Base-by-base conservation (phyloP, 2,888 invertebrate species). In the Gryllus longicercus region DNA sequence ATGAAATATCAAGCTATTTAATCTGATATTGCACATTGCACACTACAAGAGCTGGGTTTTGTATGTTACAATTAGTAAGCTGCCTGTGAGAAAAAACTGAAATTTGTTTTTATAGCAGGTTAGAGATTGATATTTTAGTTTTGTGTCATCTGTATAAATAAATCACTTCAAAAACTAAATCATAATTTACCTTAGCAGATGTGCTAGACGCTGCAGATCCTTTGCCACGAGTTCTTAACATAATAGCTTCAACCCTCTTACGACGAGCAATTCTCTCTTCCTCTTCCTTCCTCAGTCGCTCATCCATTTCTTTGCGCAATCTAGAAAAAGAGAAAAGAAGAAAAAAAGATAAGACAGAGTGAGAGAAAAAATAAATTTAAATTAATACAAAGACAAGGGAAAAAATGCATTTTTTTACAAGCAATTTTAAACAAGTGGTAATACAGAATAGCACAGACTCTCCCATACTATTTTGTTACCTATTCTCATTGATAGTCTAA, bases 221-320 rank as follows among this genome's bases (percentile, higher is more conserved):
- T 85, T 88, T 89, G 82, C 90, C 91, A 83, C 96, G 90, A n/a
- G 96, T 97, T 85, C 97, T 89, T 79, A 93, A 91, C 97, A 97
- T 97, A 85, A 97, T 97, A 80, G 95, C 96, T 87, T 96, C 96
- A 49, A 97, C 96, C 81, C 96, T 90, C 87, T 96, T 96, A 85
- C 96, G 94, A 85, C 97, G 89, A 81, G 93, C 94, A 85, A 95
- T 92, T 81, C 97, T 89, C 86, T 97, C 97, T 85, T 93, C 94
- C 87, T 97, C 97, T 87, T 97, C 97, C 83, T 92, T 92, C 85
- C 92, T 93, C 82, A 94, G 89, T 81, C 93, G 90, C 87, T 96
- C 96, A 79, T 94, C 94, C 87, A 94, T 93, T 87, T 96, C 96
- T 83, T 92, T 90, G 85, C 95, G 92, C 87, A 93, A 90, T 84